These are phyloP conservation scores for Ferdinandea cuprea DNA, from an alignment of 2,888 invertebrate genomes.

Conservation along the genomic window DNA sequence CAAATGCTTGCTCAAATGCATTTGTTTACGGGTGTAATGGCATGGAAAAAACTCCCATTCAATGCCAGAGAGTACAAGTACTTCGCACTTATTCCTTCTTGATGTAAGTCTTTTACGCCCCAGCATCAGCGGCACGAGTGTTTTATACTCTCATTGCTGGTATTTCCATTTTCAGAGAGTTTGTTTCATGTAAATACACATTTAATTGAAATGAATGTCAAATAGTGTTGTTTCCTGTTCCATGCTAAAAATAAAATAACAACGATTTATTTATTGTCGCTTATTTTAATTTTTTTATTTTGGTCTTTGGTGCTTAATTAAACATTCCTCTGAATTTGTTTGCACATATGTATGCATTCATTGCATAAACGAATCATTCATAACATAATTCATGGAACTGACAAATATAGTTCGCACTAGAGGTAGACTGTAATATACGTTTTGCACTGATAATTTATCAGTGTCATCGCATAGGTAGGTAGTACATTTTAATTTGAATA, in stretches of 20 bases:
- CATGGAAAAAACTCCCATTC: conserved; percentile 67
- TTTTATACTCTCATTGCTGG: conserved; percentile 19
- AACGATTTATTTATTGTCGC: background rate
- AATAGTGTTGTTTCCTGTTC: conserved; percentile 20
- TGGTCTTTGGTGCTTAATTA: background rate
- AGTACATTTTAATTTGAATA: background rate
- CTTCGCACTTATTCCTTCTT: conserved; percentile 64
- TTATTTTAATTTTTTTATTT: background rate
- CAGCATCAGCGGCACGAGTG: conserved; percentile 23
- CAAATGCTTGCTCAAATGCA: conserved; percentile 59
- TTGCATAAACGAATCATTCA: background rate
- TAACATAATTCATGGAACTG: too few species aligned
- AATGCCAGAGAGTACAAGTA: conserved; percentile 65
- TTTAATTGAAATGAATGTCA: conserved; percentile 50
- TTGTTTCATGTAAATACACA: conserved; percentile 30
- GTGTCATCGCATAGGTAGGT: background rate
- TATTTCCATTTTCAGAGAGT: conserved; percentile 1
- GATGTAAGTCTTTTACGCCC: conserved; percentile 45
- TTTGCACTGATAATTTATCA: too few species aligned
- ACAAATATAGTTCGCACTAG: too few species aligned
- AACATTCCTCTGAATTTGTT: background rate
- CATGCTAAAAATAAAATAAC: background rate
- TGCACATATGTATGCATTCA: background rate
- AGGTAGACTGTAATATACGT: too few species aligned
- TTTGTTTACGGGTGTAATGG: conserved; percentile 68